Percentiles rank a stretch among this genome's conserved stretches.
These are phyloP conservation scores for Malurus elegans DNA, from an alignment of 2,113 vertebrate species.

Conservation along the genomic window DNA sequence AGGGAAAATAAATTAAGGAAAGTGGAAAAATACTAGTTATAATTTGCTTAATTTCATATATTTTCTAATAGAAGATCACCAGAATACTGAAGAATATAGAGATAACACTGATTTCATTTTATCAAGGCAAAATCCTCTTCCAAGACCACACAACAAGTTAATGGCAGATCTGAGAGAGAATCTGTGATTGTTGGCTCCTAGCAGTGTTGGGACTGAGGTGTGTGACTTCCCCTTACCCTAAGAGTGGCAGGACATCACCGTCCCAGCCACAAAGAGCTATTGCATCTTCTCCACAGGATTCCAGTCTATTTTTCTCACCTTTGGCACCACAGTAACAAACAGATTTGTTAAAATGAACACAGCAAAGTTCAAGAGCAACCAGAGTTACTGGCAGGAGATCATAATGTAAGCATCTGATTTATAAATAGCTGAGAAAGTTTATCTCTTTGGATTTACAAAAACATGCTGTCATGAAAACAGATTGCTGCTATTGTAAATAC, in stretches of 20 bases:
- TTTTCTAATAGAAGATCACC: neutral
- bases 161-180: neutral
- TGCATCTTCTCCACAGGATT: conserved; percentile 11
- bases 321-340: conserved; percentile 43
- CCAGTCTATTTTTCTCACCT: conserved; percentile 46
- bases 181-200: neutral
- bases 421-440: conserved; percentile 67
- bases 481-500: conserved; percentile 53
- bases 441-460: conserved; percentile 55
- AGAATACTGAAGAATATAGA: neutral
- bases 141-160: conserved; percentile 38
- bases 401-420: conserved; percentile 57
- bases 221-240: conserved; percentile 1
- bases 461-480: conserved; percentile 50
- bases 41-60: neutral
- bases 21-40: neutral
- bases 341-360: neutral
- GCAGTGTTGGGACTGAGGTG: neutral
- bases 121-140: neutral
- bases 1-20: neutral
- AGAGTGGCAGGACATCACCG: neutral
- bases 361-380: neutral
- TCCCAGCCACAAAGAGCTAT: neutral
- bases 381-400: conserved; percentile 38
- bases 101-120: neutral